A percentile compares a stretch with the other conserved stretches of the same genome.
Evolutionary conservation across 1,140 invertebrate species (phyloP).

Genomic region (Cylas formicarius): DNA sequence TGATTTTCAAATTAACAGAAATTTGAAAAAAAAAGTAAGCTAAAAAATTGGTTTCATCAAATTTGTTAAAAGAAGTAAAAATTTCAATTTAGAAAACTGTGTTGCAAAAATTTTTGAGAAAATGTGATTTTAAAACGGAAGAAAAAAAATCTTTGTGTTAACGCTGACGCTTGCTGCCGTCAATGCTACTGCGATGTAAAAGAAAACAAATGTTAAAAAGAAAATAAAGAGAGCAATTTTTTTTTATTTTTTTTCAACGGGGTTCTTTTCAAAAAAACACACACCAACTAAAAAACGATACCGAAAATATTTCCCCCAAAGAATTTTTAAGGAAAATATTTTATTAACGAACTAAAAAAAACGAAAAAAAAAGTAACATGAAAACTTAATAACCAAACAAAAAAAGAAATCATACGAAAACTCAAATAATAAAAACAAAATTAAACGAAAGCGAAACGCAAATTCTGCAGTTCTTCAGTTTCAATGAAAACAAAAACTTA

Average conservation of each 20-base stretch:
- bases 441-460: conserved; percentile 5
- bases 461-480: conserved; percentile 19
- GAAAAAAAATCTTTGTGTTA: too few species aligned
- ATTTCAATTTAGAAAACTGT: too few species aligned
- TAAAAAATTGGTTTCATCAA: too few species aligned
- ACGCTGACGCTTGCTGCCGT: too few species aligned
- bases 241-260: conserved; percentile 10
- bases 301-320: neutral
- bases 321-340: conserved; percentile 1
- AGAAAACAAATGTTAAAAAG: too few species aligned
- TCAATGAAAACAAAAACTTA: conserved; percentile 21
- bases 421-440: conserved; percentile 9
- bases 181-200: too few species aligned
- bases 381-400: conserved; percentile 10
- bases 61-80: too few species aligned
- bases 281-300: conserved; percentile 4
- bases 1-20: too few species aligned
- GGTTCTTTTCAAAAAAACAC: conserved; percentile 12
- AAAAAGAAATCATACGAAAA: conserved; percentile 13
- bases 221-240: conserved; percentile 5
- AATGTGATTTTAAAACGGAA: too few species aligned
- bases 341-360: neutral
- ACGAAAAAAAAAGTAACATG: conserved; percentile 10
- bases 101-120: too few species aligned
- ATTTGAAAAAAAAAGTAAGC: too few species aligned